These are phyloP conservation scores for Syngnathus floridae DNA, from an alignment of 2,113 vertebrate species.

Conservation along the genomic window DNA sequence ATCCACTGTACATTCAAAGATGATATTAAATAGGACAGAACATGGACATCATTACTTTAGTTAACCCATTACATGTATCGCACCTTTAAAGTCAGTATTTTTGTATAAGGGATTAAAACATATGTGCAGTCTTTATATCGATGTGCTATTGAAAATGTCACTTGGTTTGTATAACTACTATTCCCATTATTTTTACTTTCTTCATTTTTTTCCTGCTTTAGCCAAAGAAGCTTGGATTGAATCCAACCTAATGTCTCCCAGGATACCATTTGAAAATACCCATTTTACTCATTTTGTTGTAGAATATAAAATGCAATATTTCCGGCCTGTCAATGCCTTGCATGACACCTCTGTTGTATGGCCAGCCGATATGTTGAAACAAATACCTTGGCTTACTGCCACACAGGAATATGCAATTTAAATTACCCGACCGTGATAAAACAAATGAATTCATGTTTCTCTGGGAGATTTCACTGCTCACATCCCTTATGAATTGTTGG, in stretches of 20 bases:
- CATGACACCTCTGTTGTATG: background rate
- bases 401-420: background rate
- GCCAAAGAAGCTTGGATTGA: background rate
- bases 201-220: background rate
- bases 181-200: background rate
- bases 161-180: background rate
- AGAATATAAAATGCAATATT: background rate
- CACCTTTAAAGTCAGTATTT: background rate
- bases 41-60: background rate
- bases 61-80: background rate
- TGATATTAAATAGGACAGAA: background rate
- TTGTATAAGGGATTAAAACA: background rate
- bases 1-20: background rate
- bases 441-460: conserved; percentile 22
- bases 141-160: background rate
- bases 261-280: background rate
- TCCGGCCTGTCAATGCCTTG: background rate
- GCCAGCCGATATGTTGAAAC: background rate
- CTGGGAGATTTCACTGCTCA: background rate
- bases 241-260: background rate
- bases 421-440: conserved; percentile 3
- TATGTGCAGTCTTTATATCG: background rate
- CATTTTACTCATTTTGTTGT: background rate
- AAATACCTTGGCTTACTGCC: background rate
- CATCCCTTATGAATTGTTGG: conserved; percentile 4